Base-by-base conservation (phyloP, 2,113 vertebrate species). In the Neolamprologus brichardi region DNA sequence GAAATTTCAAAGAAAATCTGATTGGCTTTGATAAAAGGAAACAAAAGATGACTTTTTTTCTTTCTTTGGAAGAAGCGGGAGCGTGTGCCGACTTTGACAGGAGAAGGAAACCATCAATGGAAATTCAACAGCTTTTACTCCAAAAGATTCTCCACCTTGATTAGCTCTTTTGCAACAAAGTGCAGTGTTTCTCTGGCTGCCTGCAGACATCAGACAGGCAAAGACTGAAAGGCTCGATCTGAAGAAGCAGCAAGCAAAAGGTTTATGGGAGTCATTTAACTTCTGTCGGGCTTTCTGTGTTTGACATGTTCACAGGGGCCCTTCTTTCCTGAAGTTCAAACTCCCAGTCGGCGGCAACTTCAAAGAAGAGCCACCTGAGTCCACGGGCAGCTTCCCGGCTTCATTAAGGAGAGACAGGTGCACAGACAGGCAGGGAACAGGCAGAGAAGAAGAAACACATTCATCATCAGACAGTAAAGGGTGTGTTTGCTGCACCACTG, bases 361-460 rank as follows among this genome's bases (percentile, higher is more conserved):
- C 90, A 93, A 92, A 93, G 79, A 32, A 7, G 49, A 2, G 75
- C n/a, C 58, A 86, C 58, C 81, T 46, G 82, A 85, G 86, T 83
- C 81, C 54, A 84, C 77, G 39, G 85, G 87, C 86, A 54, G 89
- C 83, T 77, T 85, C 80, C 67, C 56, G 14, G 25, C 1, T 82
- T 92, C 94, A 96, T 95, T 94, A 93, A 92, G 58, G 78, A 20
- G 80, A 90, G 90, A 88, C 88, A 94, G 87, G 92, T 88, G 85
- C 86, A 92, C 12, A 15, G 79, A 84, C 25, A 41, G 49, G 13
- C 51, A 79, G 75, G 70, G 30, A 20, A 13, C 0, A 44, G 17
- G 52, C 7, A 49, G 39, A 51, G 17, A 37, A 51, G 28, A 79
- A 83, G 80, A 49, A 82, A 20, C 0, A 44, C 56, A 32, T 67